Base-by-base conservation (phyloP, 2,797 vertebrate genomes). In the Acipenser transmontanus region DNA sequence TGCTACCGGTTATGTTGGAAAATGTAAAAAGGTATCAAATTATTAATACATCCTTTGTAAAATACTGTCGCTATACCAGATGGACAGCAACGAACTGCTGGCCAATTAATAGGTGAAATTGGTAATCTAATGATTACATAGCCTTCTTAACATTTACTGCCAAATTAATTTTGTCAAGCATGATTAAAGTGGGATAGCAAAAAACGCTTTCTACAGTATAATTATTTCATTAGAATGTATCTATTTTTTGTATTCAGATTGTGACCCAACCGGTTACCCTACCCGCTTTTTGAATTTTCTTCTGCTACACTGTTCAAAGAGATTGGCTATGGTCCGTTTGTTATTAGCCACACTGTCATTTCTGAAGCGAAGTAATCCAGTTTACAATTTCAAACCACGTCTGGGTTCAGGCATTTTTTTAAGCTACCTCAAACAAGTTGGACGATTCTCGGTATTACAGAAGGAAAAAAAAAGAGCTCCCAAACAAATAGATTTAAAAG, bases 11-110 rank as follows among this genome's bases (percentile, higher is more conserved):
- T 79, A 69, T 71, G 71, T 75, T 52, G 8, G 62, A 78, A 62
- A 65, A 47, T 63, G 34, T 6, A 13, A 52, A 11, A 47, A 64
- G 49, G 34, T 49, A 62, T 50, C 49, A 57, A 64, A 78, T 82
- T 75, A 78, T 82, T 75, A 67, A 68, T 77, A 66, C 0, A 7
- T 69, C 72, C 63, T 34, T 80, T 80, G 70, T 75, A 73, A 79
- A 75, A 70, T 17, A 50, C 34, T 67, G 59, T 13, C 63, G 8
- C 17, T 61, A 34, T 11, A 64, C 65, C 75, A 77, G 71, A 73
- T 65, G 59, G 66, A 49, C 71, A 68, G 73, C 59, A 59, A 56
- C 34, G 12, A 68, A 63, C 62, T 63, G 47, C 62, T 47, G 52
- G 48, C 20, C 67, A 64, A 59, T 64, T 68, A 61, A 59, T 68